Conservation (phyloP, 2,797 vertebrate genomes). For the Denticeps clupeoides region DNA sequence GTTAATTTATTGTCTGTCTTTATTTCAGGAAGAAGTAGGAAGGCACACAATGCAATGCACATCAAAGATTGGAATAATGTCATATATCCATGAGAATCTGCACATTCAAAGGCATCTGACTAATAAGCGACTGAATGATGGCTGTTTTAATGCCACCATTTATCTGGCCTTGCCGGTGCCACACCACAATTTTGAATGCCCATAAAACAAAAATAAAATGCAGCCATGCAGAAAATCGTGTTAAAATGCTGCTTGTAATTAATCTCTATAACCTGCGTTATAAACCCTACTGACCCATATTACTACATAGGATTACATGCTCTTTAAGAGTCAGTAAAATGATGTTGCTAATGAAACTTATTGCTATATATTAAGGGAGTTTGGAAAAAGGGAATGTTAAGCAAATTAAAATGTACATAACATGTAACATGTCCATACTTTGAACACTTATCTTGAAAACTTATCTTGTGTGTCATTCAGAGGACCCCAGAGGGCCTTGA, state of each 20-base stretch:
- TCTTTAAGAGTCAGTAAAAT: constrained; percentile 33
- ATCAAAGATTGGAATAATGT: background rate
- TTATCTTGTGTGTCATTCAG: too few relatives aligned
- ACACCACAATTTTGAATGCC: background rate
- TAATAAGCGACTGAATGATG: constrained; percentile 15
- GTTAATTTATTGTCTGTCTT: background rate
- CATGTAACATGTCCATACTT: too few relatives aligned
- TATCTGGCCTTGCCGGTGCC: constrained; percentile 8
- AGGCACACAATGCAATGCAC: background rate
- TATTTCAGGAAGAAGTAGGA: too few relatives aligned
- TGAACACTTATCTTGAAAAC: too few relatives aligned
- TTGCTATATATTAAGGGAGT: too few relatives aligned
- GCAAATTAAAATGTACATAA: too few relatives aligned
- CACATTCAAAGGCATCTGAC: constrained; percentile 6
- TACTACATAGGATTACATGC: constrained; percentile 28
- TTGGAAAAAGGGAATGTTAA: too few relatives aligned
- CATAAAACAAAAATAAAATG: constrained; percentile 24
- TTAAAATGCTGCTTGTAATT: constrained; percentile 49
- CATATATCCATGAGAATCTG: background rate
- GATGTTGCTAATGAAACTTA: constrained; percentile 33
- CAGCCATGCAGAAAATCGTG: constrained; percentile 33
- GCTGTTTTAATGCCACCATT: constrained; percentile 16
- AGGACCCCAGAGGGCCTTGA: too few relatives aligned
- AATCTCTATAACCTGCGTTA: constrained; percentile 40
- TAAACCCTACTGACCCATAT: constrained; percentile 45